Conservation (phyloP, 1,140 invertebrate genomes). For the Drosophila fuyamai region DNA sequence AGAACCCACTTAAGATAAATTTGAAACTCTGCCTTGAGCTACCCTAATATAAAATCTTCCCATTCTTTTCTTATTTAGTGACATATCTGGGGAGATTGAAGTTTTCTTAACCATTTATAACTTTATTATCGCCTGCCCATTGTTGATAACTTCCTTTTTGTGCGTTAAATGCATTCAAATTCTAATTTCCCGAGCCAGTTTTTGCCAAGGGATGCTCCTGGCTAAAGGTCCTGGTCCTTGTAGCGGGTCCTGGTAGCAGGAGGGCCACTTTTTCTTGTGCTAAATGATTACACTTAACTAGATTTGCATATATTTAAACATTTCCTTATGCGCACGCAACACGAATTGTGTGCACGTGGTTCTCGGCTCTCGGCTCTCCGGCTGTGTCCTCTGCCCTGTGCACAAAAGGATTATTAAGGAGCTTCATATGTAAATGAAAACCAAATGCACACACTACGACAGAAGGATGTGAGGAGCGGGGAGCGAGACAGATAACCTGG, state of each 20-base stretch:
- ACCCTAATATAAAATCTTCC: not conserved
- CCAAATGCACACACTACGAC: slow-evolving; percentile 76
- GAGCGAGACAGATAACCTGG: slow-evolving; percentile 74
- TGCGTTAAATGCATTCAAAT: slow-evolving; percentile 75
- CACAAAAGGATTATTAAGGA: slow-evolving; percentile 84
- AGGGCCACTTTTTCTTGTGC: slow-evolving; percentile 67
- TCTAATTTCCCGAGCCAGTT: slow-evolving; percentile 60
- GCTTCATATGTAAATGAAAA: slow-evolving; percentile 84
- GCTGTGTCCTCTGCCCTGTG: slow-evolving; percentile 68
- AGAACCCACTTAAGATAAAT: not conserved
- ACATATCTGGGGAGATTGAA: slow-evolving; percentile 7
- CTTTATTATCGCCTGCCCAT: slow-evolving; percentile 50
- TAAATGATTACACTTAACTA: slow-evolving; percentile 84
- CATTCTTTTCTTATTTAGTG: not conserved
- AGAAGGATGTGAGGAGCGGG: slow-evolving; percentile 6
- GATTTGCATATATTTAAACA: slow-evolving; percentile 83
- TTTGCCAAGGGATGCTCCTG: slow-evolving; percentile 26
- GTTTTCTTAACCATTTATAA: slow-evolving; percentile 39
- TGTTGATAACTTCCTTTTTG: slow-evolving; percentile 39
- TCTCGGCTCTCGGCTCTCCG: slow-evolving; percentile 26
- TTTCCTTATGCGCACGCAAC: slow-evolving; percentile 81
- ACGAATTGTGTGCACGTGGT: slow-evolving; percentile 75
- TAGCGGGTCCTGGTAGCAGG: slow-evolving; percentile 40
- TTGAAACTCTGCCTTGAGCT: not conserved
- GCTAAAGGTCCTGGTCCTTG: slow-evolving; percentile 19